Conservation (phyloP, 2,888 invertebrate species). For the Geotrupes spiniger region DNA sequence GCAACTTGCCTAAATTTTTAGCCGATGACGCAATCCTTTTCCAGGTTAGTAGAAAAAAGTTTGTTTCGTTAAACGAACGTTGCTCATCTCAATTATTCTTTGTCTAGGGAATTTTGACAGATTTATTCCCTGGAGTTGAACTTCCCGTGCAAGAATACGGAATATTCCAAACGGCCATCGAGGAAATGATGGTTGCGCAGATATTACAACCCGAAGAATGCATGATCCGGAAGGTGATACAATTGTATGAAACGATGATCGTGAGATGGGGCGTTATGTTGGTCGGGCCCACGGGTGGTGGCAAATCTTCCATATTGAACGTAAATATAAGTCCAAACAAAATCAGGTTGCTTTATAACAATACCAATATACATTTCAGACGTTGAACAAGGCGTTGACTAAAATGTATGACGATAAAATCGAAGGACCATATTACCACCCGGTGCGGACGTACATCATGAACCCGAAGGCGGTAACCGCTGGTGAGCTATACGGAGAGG, state of each 20-base stretch:
- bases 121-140: slow-evolving; percentile 81
- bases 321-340: slow-evolving; percentile 47
- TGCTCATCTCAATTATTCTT: slow-evolving; percentile 13
- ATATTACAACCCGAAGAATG: slow-evolving; percentile 66
- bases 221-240: slow-evolving; percentile 74
- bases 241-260: slow-evolving; percentile 86
- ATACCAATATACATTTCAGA: slow-evolving; percentile 48
- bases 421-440: slow-evolving; percentile 62
- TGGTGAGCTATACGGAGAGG: slow-evolving; percentile 86
- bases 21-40: slow-evolving; percentile 81
- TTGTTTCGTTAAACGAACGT: too few relatives aligned
- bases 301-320: slow-evolving; percentile 74
- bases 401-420: slow-evolving; percentile 62
- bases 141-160: slow-evolving; percentile 80
- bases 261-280: slow-evolving; percentile 92
- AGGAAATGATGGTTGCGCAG: slow-evolving; percentile 53
- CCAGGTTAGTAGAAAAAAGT: slow-evolving; percentile 50
- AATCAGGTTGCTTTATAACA: not conserved
- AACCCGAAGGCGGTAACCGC: slow-evolving; percentile 88
- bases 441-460: slow-evolving; percentile 74
- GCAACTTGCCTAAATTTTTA: slow-evolving; percentile 87
- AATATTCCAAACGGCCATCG: slow-evolving; percentile 65
- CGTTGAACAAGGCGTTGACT: slow-evolving; percentile 67
- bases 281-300: slow-evolving; percentile 86
- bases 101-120: slow-evolving; percentile 75